Evolutionary conservation across 2,888 invertebrate genomes (phyloP).

Genomic region (Steinernema carpocapsae): DNA sequence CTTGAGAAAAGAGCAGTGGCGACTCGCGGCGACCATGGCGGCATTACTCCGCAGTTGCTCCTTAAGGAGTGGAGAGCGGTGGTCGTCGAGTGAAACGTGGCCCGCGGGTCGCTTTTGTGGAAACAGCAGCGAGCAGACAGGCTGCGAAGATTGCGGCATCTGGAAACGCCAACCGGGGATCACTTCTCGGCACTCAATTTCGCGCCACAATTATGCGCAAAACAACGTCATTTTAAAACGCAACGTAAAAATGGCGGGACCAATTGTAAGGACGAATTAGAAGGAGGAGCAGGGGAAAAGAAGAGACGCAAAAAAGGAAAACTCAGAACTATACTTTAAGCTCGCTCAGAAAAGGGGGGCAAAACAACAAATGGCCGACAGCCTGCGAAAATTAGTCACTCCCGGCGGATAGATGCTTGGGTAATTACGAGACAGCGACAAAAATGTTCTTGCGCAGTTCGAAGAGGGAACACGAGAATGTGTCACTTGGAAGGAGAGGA

Average conservation of each 20-base stretch:
- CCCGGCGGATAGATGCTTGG: conserved; percentile 23
- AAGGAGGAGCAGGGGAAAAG: not conserved
- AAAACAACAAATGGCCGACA: conserved; percentile 26
- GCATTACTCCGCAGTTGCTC: too few relatives aligned
- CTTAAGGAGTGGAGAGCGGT: not conserved
- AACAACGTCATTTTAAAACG: not conserved
- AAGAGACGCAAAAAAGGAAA: conserved; percentile 1
- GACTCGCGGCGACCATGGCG: too few relatives aligned
- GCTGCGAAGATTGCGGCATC: not conserved
- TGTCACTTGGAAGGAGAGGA: not conserved
- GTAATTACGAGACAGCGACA: conserved; percentile 18
- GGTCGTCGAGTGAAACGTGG: not conserved
- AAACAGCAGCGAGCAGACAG: not conserved
- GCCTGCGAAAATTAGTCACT: conserved; percentile 33
- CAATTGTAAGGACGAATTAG: not conserved
- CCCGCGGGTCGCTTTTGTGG: not conserved
- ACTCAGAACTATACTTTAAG: conserved; percentile 16
- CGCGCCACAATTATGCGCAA: not conserved
- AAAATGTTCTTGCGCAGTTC: not conserved
- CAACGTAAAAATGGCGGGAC: not conserved
- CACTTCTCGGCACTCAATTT: not conserved
- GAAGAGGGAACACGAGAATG: not conserved
- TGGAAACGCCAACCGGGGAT: not conserved
- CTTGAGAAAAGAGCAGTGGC: too few relatives aligned
- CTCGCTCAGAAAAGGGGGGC: not conserved